Conservation (phyloP, 1,140 invertebrate species). For the Drosophila bipectinata region DNA sequence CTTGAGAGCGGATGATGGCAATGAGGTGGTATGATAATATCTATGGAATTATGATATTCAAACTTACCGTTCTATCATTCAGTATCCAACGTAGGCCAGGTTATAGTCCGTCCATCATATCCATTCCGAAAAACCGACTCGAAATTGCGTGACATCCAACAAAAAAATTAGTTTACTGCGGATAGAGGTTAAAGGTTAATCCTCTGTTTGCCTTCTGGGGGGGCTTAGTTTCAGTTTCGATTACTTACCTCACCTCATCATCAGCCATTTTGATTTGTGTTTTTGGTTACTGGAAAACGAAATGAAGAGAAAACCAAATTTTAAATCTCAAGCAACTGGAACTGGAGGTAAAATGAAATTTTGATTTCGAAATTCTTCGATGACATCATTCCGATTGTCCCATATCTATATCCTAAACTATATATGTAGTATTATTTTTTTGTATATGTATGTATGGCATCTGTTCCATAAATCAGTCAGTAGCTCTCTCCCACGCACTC, state of each 20-base stretch:
- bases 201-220: neutral
- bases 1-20: neutral
- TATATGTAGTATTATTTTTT: slow-evolving; percentile 1
- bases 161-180: slow-evolving; percentile 20
- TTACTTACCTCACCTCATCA: slow-evolving; percentile 94
- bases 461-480: slow-evolving; percentile 36
- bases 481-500: slow-evolving; percentile 1
- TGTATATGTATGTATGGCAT: slow-evolving; percentile 5
- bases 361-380: slow-evolving; percentile 16
- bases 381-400: slow-evolving; percentile 58
- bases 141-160: neutral
- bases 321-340: slow-evolving; percentile 26
- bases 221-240: neutral
- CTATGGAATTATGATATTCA: neutral
- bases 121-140: neutral
- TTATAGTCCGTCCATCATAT: neutral
- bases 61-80: neutral
- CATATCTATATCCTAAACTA: slow-evolving; percentile 27
- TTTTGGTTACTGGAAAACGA: slow-evolving; percentile 76
- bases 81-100: neutral
- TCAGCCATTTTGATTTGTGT: slow-evolving; percentile 90
- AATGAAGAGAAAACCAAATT: slow-evolving; percentile 24
- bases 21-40: neutral
- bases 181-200: slow-evolving; percentile 21
- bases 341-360: slow-evolving; percentile 25